Evolutionary conservation across 1,140 invertebrate genomes (phyloP), one percentile per base, ranked within the genome.

Genomic region (Manduca sexta): DNA sequence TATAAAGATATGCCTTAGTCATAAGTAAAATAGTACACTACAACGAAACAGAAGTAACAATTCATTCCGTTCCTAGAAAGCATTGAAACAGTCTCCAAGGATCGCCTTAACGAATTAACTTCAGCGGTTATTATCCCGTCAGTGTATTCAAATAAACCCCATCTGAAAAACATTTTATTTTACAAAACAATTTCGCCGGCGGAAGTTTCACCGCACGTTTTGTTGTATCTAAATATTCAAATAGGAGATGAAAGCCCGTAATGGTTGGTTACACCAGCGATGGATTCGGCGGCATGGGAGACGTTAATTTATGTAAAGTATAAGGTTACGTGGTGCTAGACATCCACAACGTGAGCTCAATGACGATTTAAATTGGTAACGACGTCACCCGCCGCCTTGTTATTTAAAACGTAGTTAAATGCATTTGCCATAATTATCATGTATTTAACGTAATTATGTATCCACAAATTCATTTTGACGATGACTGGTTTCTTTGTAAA

Each of bases 181-280:
- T 10, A 5, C n/a, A 41, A 52, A 52, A 63, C 60, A 61, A 48
- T 60, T 60, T 51, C 33, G 30, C 43, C 45, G n/a, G 40, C 49
- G 30, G 58, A 45, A 54, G 45, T 53, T 73, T 57, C 66, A 73
- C 55, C 59, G 63, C 69, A 60, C 49, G 63, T 68, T 74, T 74
- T 62, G 65, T 73, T 71, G 33, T 66, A 62, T 74, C 54, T 65
- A 59, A 74, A 78, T 76, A 80, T 79, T 79, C 73, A 82, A 82
- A 80, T 72, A 52, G 43, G 49, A 48, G 52, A 62, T 67, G 69
- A 71, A 62, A 70, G 64, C 62, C 53, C 40, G 75, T 64, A 70
- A 79, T 73, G 76, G 74, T 80, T 77, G 67, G 75, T 76, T 82
- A 82, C 56, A 48, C 60, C 52, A 42, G 61, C 67, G 63, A 69